Conservation (phyloP, 2,797 vertebrate genomes). For the Macropus fuliginosus region DNA sequence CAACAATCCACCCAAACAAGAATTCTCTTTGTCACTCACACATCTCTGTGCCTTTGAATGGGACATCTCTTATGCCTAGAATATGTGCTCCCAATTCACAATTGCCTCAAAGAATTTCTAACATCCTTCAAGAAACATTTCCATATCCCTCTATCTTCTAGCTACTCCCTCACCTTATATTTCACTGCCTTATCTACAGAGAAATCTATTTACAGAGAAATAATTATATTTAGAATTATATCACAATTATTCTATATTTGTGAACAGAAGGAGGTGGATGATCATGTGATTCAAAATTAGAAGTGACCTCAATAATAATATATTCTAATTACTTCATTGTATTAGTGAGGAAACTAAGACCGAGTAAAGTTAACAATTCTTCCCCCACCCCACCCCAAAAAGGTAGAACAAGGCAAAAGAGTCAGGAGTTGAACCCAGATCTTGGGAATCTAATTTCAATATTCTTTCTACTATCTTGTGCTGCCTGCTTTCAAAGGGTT, state of each 20-base stretch:
- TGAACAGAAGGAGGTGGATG: background rate
- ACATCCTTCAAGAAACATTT: background rate
- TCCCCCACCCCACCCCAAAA: background rate
- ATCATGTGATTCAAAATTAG: background rate
- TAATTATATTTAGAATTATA: background rate
- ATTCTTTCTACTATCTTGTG: background rate
- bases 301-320: background rate
- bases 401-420: background rate
- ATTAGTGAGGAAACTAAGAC: background rate
- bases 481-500: background rate
- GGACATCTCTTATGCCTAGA: background rate
- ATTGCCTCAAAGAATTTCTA: background rate
- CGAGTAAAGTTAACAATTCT: background rate
- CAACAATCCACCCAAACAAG: background rate
- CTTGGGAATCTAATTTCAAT: background rate
- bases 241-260: background rate
- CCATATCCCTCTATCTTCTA: background rate
- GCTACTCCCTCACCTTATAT: background rate
- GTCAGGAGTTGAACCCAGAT: background rate
- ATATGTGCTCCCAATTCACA: background rate
- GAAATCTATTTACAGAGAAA: background rate
- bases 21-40: background rate
- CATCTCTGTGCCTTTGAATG: background rate
- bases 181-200: background rate
- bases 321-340: background rate